Base-by-base conservation (phyloP, 30 jellyfish, hydroid and myxozoan genomes). In the Hydractinia echinata region DNA sequence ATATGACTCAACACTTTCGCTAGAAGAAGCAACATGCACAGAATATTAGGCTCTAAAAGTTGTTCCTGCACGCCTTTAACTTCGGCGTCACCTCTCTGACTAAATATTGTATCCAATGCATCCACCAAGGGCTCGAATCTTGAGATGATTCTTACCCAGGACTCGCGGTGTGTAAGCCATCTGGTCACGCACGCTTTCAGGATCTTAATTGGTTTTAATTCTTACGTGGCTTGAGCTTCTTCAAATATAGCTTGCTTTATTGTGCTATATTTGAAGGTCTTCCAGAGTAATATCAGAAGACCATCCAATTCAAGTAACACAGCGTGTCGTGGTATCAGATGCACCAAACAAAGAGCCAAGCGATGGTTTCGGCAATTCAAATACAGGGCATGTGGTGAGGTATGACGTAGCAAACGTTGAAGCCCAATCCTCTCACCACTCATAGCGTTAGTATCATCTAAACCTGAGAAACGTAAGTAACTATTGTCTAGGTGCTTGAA, bases 11-110 rank as follows among this genome's bases (percentile, higher is more conserved):
- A 51, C 19, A 72, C 81, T 18, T 1, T 2, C 10, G 62, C 81
- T 30, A 72, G 60, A 10, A 72, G 60, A 30, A 72, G 62, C 81
- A 72, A 72, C 81, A 72, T 72, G 10, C 62, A 18, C 7, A 72
- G 6, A 30, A 51, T 72, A 7, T 72, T 8, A 1, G 81, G 81
- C 9, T 18, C 13, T 5, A 72, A 58, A n/a, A 8, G 81, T 51
- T 7, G 62, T 1, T 72, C 81, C 10, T 72, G 9, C 4, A 72
- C 4, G 10, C 81, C 81, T 51, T 72, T 72, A 72, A 1, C 0
- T 72, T 72, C 60, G 14, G 81, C 10, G 5, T 4, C 81, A 10
- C 60, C 60, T 30, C 60, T 7, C n/a, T 72, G 61, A 5, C 1
- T 7, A 15, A 5, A 51, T 18, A 72, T 7, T 10, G 72, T 8